Conservation (phyloP, 2,113 vertebrate genomes). For the Hyaena hyaena region DNA sequence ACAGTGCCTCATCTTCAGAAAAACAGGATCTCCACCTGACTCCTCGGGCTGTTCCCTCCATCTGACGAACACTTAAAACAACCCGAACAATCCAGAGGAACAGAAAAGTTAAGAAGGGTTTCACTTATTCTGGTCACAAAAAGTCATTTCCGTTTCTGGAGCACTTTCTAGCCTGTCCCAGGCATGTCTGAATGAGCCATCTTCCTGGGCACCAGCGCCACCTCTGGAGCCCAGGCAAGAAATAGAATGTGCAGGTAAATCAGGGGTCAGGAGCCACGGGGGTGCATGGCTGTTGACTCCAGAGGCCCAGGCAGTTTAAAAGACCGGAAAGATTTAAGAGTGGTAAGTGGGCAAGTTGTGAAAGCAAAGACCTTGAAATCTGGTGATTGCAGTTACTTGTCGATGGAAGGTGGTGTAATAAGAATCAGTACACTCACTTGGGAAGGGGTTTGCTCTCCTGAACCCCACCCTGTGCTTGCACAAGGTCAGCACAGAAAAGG, state of each 20-base stretch:
- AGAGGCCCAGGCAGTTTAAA: not conserved
- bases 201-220: not conserved
- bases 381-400: not conserved
- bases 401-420: not conserved
- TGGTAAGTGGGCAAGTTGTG: not conserved
- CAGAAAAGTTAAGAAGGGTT: not conserved
- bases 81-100: not conserved
- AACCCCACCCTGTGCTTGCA: not conserved
- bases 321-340: not conserved
- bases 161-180: not conserved
- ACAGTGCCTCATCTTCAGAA: not conserved
- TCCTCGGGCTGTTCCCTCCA: not conserved
- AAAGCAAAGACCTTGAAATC: slow-evolving; percentile 13
- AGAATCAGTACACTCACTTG: not conserved
- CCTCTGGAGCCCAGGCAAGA: not conserved
- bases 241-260: not conserved
- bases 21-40: not conserved
- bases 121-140: not conserved
- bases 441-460: not conserved
- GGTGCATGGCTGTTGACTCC: not conserved
- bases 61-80: not conserved
- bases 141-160: not conserved
- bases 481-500: not conserved
- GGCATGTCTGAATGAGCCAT: not conserved
- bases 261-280: not conserved